phyloP scores from a whole-genome alignment of 1,140 invertebrate species.

The Phymorhynchus buccinoides region DNA sequence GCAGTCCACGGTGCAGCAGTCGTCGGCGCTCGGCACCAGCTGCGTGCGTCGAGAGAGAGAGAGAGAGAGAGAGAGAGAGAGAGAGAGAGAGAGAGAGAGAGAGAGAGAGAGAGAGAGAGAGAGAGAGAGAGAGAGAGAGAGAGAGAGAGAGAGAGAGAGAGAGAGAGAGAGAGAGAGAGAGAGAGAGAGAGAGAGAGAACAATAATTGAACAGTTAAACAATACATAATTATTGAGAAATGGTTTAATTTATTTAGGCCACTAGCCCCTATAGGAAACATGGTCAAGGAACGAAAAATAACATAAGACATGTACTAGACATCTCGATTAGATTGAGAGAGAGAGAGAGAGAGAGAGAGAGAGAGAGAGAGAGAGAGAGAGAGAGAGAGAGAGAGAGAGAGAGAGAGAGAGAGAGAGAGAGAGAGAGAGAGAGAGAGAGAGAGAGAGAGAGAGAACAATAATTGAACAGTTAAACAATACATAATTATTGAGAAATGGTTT shows the following conservation, averaged over 20 bases:
- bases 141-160: neutral
- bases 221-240: too few relatives aligned
- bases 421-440: too few relatives aligned
- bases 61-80: too few relatives aligned
- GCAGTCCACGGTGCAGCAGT: constrained; percentile 14
- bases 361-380: neutral
- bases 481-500: too few relatives aligned
- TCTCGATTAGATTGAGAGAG: neutral
- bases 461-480: too few relatives aligned
- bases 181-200: neutral
- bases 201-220: too few relatives aligned
- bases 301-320: too few relatives aligned
- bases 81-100: neutral
- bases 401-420: neutral
- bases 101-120: neutral
- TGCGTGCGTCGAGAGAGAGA: constrained; percentile 18
- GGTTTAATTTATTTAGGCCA: too few relatives aligned
- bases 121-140: neutral
- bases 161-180: neutral
- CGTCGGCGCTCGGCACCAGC: constrained; percentile 7
- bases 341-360: neutral
- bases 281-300: too few relatives aligned
- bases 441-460: too few relatives aligned
- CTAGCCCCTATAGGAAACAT: too few relatives aligned
- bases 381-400: neutral